Conservation (phyloP, 2,113 vertebrate genomes). For the Micromys minutus region DNA sequence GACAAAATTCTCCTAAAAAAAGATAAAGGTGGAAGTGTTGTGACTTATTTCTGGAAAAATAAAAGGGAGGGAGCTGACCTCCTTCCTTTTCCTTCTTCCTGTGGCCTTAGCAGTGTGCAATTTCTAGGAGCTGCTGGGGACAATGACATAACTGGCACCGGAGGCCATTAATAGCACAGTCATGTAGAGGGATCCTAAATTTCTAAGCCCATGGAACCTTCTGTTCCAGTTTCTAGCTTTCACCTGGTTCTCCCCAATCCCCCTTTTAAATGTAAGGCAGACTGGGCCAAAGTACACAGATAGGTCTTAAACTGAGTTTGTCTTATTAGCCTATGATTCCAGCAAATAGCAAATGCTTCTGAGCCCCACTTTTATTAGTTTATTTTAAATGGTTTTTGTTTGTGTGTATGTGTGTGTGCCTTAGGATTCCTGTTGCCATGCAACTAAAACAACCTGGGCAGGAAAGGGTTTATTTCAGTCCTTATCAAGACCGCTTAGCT, state of each 20-base stretch:
- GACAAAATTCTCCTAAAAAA: constrained; percentile 33
- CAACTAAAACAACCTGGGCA: not conserved
- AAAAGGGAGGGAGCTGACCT: not conserved
- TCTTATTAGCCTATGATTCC: not conserved
- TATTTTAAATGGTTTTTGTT: not conserved
- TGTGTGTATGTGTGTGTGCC: not conserved
- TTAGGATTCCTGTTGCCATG: not conserved
- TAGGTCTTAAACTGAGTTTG: not conserved
- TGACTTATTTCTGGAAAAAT: constrained; percentile 48
- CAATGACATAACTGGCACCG: not conserved
- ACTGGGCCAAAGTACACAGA: not conserved
- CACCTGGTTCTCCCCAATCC: not conserved
- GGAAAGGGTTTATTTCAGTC: not conserved
- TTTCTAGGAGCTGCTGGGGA: not conserved
- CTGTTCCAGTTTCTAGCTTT: not conserved
- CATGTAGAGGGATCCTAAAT: not conserved
- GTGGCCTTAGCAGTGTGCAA: not conserved
- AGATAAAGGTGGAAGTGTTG: not conserved
- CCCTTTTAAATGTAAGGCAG: not conserved
- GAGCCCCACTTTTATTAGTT: constrained; percentile 9
- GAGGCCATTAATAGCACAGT: not conserved
- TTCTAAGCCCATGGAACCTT: not conserved
- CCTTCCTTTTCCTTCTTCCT: not conserved
- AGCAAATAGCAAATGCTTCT: not conserved
- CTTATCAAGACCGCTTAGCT: not conserved